Percentiles rank a stretch among this genome's conserved stretches.
phyloP scores from a whole-genome alignment of 2,888 invertebrate genomes.

The Tetanocera ferruginea region DNA sequence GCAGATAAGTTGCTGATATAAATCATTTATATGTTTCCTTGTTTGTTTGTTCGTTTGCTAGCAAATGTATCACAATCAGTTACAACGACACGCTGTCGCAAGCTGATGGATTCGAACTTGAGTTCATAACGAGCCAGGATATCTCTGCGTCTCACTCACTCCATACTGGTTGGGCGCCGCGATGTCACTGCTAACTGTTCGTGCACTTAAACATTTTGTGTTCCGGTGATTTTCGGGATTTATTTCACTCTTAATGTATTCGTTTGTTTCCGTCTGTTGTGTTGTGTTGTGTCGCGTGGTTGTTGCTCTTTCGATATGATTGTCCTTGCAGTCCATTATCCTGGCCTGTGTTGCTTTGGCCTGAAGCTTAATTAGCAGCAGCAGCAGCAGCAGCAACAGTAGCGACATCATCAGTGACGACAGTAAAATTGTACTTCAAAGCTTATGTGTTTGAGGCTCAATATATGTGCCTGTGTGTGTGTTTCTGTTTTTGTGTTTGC shows the following conservation, averaged over 20 bases:
- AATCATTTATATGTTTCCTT: too few species aligned
- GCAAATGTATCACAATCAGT: too few species aligned
- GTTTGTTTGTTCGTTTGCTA: too few species aligned
- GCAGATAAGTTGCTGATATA: too few species aligned
- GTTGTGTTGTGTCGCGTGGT: not conserved
- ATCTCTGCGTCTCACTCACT: too few species aligned
- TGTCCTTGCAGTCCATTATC: conserved; percentile 5
- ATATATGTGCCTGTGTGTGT: not conserved
- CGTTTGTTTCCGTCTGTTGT: conserved; percentile 15
- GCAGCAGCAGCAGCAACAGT: not conserved
- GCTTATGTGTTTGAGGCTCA: not conserved
- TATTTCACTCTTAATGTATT: conserved; percentile 52
- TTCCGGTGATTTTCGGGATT: conserved; percentile 51
- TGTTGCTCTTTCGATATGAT: not conserved
- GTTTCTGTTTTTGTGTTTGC: not conserved
- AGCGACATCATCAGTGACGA: not conserved
- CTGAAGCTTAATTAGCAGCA: conserved; percentile 59
- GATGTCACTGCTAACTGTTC: not conserved
- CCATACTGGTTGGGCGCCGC: not conserved
- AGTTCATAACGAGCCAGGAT: too few species aligned
- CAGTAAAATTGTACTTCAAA: not conserved
- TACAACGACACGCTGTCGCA: too few species aligned
- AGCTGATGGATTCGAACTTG: too few species aligned
- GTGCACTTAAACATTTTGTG: conserved; percentile 17
- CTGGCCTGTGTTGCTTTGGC: not conserved